phyloP scores from a whole-genome alignment of 1,140 invertebrate genomes.

The Heterodera schachtii region DNA sequence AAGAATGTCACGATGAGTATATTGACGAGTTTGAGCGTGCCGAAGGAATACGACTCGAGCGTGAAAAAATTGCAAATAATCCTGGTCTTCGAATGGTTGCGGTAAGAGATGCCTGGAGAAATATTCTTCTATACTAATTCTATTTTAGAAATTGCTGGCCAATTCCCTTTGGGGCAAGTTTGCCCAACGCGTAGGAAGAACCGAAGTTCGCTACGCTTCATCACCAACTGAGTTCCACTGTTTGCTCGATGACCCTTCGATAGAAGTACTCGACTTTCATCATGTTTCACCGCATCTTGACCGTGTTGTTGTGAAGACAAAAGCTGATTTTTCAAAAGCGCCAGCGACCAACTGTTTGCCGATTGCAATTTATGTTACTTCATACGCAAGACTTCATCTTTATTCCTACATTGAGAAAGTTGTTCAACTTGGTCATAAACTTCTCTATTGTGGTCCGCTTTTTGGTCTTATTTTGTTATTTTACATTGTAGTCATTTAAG shows the following conservation, averaged over 20 bases:
- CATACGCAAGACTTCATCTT: background rate
- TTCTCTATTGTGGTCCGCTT: background rate
- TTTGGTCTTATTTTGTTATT: too few relatives aligned
- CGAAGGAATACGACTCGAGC: background rate
- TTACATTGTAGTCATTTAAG: too few relatives aligned
- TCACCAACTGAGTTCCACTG: background rate
- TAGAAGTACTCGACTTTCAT: slow-evolving; percentile 3
- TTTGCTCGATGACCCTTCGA: background rate
- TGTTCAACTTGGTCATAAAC: background rate
- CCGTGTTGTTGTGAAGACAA: background rate
- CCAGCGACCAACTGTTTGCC: slow-evolving; percentile 5
- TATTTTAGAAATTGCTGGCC: background rate
- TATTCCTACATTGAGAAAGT: slow-evolving; percentile 14
- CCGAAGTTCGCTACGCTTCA: background rate
- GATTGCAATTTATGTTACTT: background rate
- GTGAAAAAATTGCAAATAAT: background rate
- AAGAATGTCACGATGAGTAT: background rate
- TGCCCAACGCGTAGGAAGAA: background rate
- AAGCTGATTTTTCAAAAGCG: slow-evolving; percentile 4
- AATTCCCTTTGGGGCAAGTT: background rate
- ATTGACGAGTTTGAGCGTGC: background rate
- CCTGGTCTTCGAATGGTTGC: background rate
- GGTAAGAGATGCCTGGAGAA: too few relatives aligned
- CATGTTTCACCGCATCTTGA: background rate
- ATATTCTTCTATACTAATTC: background rate